Evolutionary conservation across 92 coral and sea anemone genomes (phyloP), one percentile per base, ranked within the genome.

Genomic region (Actinernus sp.): DNA sequence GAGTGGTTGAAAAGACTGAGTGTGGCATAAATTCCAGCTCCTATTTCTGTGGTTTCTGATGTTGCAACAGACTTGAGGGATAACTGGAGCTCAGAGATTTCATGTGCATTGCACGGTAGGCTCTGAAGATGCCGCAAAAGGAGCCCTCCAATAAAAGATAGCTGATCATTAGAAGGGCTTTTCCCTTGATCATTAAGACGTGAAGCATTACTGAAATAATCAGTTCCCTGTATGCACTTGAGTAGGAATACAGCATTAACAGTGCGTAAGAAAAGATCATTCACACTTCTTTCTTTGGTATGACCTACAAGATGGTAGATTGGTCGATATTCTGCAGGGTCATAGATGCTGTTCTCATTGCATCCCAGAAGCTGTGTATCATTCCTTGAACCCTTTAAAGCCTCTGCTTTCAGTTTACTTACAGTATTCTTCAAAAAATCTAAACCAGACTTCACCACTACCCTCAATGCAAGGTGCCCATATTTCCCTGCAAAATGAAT

Each of bases 41-140:
- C 98, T 65, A 91, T 88, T 55, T 94, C 98, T 11, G 28, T 62
- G 6, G 98, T 87, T 13, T 79, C 97, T 19, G 98, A 94, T 12
- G 93, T 91, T 58, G 78, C 95, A 60, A 95, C 88, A 47, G 97
- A 89, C 22, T 73, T 61, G 2, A 46, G 71, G 29, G 84, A 69
- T 19, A 91, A 88, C 34, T 91, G 80, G 49, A 95, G 82, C 49
- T 95, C 97, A 12, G 99, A 84, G 12, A 95, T 79, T 61, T 95
- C 99, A 64, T 95, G 99, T 0, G 99, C 97, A 74, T 95, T 95
- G 49, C 99, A 95, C 1, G 99, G 97, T 54, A 91, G 76, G 43
- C 87, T 78, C 31, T 95, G 99, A 40, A 91, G 84, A 55, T 91
- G 97, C 45, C 97, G 80, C 34, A 95, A 73, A 7, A 91, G 54